Conservation (phyloP, 2,797 vertebrate genomes). For the Sitta carolinensis region DNA sequence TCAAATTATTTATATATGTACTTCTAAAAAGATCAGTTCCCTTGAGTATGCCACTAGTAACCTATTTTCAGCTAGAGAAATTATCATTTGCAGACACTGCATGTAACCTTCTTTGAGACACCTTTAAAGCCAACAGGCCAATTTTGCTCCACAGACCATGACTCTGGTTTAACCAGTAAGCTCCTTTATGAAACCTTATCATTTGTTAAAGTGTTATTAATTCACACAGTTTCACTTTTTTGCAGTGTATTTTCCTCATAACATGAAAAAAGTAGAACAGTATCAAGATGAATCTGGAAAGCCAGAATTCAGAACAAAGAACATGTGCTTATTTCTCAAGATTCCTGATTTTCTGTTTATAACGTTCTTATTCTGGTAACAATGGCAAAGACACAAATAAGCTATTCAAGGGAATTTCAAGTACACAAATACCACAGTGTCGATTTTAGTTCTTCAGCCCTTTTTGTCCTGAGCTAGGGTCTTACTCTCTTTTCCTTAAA, state of each 20-base stretch:
- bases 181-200: slow-evolving; percentile 28
- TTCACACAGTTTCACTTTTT: background rate
- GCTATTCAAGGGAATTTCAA: background rate
- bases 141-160: background rate
- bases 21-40: slow-evolving; percentile 47
- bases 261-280: background rate
- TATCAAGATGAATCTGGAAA: background rate
- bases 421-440: background rate
- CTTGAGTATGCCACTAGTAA: slow-evolving; percentile 16
- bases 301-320: background rate
- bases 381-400: background rate
- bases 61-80: slow-evolving; percentile 32
- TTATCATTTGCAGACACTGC: slow-evolving; percentile 52
- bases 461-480: background rate
- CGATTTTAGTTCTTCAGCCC: background rate
- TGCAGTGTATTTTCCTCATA: background rate
- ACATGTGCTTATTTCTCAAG: background rate
- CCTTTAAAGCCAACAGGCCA: slow-evolving; percentile 24
- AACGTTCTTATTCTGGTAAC: background rate
- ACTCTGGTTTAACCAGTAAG: slow-evolving; percentile 18
- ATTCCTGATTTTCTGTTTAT: background rate
- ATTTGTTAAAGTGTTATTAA: slow-evolving; percentile 26
- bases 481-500: background rate
- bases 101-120: slow-evolving; percentile 26
- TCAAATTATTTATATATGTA: slow-evolving; percentile 43